Conservation (phyloP, 2,888 invertebrate species). For the Ellobium chinense region DNA sequence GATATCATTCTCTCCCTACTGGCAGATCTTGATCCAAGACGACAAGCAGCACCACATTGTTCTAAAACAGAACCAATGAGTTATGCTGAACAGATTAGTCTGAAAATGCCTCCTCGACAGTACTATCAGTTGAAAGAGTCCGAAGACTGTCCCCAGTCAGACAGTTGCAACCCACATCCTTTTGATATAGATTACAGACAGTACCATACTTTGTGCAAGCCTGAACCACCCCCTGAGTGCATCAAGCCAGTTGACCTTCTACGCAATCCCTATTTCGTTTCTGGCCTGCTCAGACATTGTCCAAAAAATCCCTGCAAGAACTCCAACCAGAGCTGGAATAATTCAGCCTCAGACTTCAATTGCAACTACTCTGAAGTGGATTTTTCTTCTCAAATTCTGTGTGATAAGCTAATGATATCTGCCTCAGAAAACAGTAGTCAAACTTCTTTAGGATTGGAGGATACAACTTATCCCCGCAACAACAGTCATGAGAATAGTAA, state of each 20-base stretch:
- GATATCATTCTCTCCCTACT: too few species aligned
- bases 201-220: background rate
- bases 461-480: too few species aligned
- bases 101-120: slow-evolving; percentile 24
- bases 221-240: background rate
- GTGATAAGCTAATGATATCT: too few species aligned
- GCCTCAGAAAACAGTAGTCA: too few species aligned
- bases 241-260: slow-evolving; percentile 18
- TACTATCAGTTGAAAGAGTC: too few species aligned
- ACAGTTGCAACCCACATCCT: too few species aligned
- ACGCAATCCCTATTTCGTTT: slow-evolving; percentile 29
- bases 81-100: slow-evolving; percentile 11
- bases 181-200: too few species aligned
- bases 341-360: background rate
- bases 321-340: background rate
- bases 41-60: too few species aligned
- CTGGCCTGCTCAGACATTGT: background rate
- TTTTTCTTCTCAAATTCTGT: background rate
- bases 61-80: background rate
- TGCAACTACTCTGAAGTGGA: background rate
- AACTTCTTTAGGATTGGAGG: too few species aligned
- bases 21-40: too few species aligned
- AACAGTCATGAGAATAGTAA: too few species aligned
- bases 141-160: too few species aligned
- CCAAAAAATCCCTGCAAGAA: background rate